phyloP scores from a whole-genome alignment of 2,113 vertebrate genomes.

The Phaethornis superciliosus region DNA sequence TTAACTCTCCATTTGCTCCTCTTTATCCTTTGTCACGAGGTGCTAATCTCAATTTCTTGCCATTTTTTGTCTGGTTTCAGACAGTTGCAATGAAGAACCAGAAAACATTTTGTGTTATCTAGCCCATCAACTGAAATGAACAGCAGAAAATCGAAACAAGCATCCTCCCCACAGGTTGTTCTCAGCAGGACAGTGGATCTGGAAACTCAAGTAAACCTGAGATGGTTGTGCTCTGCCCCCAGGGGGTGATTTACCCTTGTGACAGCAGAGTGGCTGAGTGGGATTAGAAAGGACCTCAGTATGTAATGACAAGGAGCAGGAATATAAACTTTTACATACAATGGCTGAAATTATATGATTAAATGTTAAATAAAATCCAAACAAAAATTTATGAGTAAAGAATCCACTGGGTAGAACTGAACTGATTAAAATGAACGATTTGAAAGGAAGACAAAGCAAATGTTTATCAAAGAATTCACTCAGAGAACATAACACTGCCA shows the following conservation, averaged over 20 bases:
- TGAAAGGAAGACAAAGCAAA: not conserved
- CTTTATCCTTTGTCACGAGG: not conserved
- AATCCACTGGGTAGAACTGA: not conserved
- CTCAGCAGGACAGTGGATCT: not conserved
- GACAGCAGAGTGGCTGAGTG: not conserved
- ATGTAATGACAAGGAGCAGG: not conserved
- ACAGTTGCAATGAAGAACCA: not conserved
- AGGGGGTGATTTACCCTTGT: not conserved
- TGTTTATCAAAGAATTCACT: not conserved
- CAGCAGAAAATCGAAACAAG: not conserved
- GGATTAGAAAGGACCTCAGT: not conserved
- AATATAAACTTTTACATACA: not conserved
- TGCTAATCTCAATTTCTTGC: not conserved
- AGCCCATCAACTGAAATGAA: not conserved
- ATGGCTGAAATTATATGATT: not conserved
- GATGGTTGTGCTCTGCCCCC: rapidly evolving
- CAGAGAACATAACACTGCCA: not conserved
- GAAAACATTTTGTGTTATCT: not conserved
- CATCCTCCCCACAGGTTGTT: not conserved
- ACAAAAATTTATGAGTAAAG: not conserved
- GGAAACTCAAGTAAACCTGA: not conserved
- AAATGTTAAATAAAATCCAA: no score
- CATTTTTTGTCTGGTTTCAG: not conserved
- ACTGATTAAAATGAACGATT: not conserved
- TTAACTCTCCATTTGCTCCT: not conserved